A percentile compares a stretch with the other conserved stretches of the same genome.
phyloP scores from a whole-genome alignment of 2,113 vertebrate species.

The Misgurnus mizolepis region DNA sequence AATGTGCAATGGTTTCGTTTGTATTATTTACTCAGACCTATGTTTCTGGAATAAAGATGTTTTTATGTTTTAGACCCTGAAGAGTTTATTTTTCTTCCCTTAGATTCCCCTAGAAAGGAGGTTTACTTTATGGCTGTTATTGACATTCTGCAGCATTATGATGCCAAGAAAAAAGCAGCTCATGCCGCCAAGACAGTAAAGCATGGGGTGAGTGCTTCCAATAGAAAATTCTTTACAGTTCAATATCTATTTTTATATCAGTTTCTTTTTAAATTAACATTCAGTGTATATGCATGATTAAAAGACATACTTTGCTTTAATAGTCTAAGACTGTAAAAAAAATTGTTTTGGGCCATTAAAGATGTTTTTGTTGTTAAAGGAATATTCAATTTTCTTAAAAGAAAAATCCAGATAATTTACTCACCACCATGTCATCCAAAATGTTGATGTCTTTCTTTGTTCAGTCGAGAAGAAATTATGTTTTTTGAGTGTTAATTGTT shows the following conservation, averaged over 20 bases:
- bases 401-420: too few species aligned
- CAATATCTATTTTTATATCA: not conserved
- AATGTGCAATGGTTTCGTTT: not conserved
- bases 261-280: not conserved
- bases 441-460: too few species aligned
- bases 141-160: slow-evolving; percentile 98
- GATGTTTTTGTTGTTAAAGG: too few species aligned
- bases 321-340: not conserved
- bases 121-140: slow-evolving; percentile 99
- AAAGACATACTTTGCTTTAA: too few species aligned
- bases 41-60: too few species aligned
- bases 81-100: slow-evolving; percentile 29
- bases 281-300: not conserved
- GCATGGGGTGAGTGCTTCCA: slow-evolving; percentile 86
- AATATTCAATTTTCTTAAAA: too few species aligned
- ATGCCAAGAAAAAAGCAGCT: slow-evolving; percentile 99
- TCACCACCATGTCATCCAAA: too few species aligned
- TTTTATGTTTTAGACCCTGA: not conserved
- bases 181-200: slow-evolving; percentile 99
- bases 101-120: slow-evolving; percentile 92
- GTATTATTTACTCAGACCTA: too few species aligned
- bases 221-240: too few species aligned
- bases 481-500: too few species aligned
- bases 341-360: not conserved
- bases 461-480: too few species aligned